Base-by-base conservation (phyloP, 2,888 invertebrate species). In the Ectemnius lituratus region DNA sequence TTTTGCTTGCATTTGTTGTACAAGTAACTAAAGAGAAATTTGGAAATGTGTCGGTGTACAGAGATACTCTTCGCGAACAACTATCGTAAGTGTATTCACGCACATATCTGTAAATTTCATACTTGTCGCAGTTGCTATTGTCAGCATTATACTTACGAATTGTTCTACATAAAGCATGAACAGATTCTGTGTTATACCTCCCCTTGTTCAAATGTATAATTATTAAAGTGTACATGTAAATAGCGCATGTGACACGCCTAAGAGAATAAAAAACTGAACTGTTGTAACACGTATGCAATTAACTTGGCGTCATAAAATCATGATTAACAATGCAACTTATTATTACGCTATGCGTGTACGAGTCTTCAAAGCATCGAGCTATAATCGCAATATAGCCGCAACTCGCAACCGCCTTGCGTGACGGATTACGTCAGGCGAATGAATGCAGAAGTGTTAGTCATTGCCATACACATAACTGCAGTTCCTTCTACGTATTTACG, bases 191-290 rank as follows among this genome's bases (percentile, higher is more conserved):
- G 16, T 52, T 52, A 52, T 14, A 16, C 16, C 52, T 52, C 59
- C 70, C 70, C 59, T 80, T 74, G 60, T 74, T 75, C 58, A 70
- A 69, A 78, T 23, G 23, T 23, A 23, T 84, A 84, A 83, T 83
- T 84, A 80, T 81, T 80, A 73, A 75, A 67, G 74, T 75, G 68
- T 72, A 56, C 73, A 65, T 82, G 65, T 84, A 84, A 83, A 84
- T 81, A 84, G 78, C 75, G 45, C 56, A 20, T 20, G 37, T 37
- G 37, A 16, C 65, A 62, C 57, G 66, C 62, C 67, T 74, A 60
- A 79, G 59, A 58, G 56, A 47, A 60, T 58, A 71, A 56, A 66
- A 58, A 68, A 27, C 68, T 13, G 52, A 11, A 58, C 37, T 37
- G 61, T 61, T 62, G 52, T 52, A 11, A 6, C 4, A 52, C 2